phyloP scores from a whole-genome alignment of 35 echinoderm and acorn worm species.

The Ophioderma brevispina region DNA sequence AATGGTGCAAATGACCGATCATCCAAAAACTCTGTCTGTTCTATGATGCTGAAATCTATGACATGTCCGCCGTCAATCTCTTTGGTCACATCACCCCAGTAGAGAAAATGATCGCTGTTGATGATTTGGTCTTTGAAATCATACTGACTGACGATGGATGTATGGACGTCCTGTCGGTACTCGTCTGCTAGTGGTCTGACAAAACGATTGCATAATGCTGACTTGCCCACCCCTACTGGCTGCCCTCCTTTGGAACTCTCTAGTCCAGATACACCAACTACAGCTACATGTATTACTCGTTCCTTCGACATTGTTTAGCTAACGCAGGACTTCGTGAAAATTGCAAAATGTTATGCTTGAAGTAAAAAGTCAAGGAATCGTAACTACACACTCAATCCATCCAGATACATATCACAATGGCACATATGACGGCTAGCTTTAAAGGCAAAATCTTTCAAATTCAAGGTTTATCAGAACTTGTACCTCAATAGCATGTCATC shows the following conservation, averaged over 20 bases:
- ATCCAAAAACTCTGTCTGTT: slow-evolving; percentile 97
- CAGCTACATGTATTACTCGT: slow-evolving; percentile 67
- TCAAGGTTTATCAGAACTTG: too few species aligned
- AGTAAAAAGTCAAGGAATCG: too few species aligned
- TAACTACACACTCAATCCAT: too few species aligned
- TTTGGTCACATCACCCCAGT: slow-evolving; percentile 74
- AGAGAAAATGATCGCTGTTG: slow-evolving; percentile 97
- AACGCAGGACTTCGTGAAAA: too few species aligned
- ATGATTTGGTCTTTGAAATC: slow-evolving; percentile 92
- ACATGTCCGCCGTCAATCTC: slow-evolving; percentile 49
- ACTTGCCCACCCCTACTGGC: slow-evolving; percentile 84
- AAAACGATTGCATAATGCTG: slow-evolving; percentile 93
- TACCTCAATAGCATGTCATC: too few species aligned
- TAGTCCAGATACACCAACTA: slow-evolving; percentile 84
- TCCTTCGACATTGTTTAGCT: slow-evolving; percentile 1
- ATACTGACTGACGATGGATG: slow-evolving; percentile 81
- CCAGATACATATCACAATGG: too few species aligned
- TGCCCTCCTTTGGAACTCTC: slow-evolving; percentile 29
- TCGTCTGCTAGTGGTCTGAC: slow-evolving; percentile 77
- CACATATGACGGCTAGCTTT: too few species aligned
- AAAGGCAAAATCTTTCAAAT: too few species aligned
- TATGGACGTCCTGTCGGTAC: slow-evolving; percentile 59
- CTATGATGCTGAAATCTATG: slow-evolving; percentile 66
- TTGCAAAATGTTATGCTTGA: too few species aligned
- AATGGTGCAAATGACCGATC: slow-evolving; percentile 84